A percentile compares a stretch with the other conserved stretches of the same genome.
phyloP scores from a whole-genome alignment of 2,113 vertebrate species.

The Dromaius novaehollandiae region DNA sequence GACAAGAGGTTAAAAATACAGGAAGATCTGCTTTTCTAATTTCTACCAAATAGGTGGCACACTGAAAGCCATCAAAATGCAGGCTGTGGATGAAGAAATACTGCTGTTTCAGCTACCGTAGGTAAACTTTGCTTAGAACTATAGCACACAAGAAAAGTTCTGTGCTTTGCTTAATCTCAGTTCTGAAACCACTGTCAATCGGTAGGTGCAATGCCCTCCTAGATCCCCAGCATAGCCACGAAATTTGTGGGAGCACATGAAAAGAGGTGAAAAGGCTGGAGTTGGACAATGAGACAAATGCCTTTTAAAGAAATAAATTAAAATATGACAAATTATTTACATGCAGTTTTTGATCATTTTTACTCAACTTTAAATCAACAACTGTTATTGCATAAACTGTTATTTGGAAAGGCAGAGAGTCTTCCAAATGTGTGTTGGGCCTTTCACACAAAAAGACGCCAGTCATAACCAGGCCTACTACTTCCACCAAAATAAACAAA shows the following conservation, averaged over 20 bases:
- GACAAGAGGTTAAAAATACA: background rate
- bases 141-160: background rate
- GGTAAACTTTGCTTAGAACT: background rate
- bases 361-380: background rate
- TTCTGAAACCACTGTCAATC: background rate
- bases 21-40: background rate
- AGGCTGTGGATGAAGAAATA: background rate
- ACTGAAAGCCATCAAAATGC: background rate
- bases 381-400: background rate
- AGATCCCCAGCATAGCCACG: background rate
- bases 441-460: background rate
- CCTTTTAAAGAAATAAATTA: background rate
- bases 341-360: background rate
- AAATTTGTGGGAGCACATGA: background rate
- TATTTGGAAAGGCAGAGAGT: background rate
- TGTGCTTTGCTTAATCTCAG: background rate
- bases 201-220: background rate
- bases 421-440: background rate
- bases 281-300: background rate
- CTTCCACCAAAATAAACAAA: background rate
- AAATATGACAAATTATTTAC: background rate
- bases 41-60: background rate
- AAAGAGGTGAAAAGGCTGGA: background rate
- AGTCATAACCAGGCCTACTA: background rate
- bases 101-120: background rate